Base-by-base conservation (phyloP, 2,797 vertebrate species). In the Coilia nasus region DNA sequence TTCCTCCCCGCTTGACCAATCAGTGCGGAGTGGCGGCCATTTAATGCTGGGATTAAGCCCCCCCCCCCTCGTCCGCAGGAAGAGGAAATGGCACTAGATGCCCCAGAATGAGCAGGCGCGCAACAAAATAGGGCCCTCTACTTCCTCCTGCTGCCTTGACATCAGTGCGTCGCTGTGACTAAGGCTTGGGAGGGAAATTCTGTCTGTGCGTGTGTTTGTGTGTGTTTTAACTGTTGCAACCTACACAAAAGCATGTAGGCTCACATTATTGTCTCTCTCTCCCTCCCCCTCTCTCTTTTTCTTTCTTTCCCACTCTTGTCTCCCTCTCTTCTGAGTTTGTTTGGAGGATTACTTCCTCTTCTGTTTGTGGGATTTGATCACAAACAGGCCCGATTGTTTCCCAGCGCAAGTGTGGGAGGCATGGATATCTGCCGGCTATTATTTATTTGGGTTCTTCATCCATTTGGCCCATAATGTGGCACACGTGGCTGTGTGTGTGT, bases 71-170 rank as follows among this genome's bases (percentile, higher is more conserved):
- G 67, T 35, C 67, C 67, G 15, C 91, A 94, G 93, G 94, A 95
- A 95, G 85, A 94, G 94, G 94, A 95, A 92, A 89, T 87, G 85
- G 71, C 92, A 93, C 92, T 92, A 93, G 93, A 93, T 93, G 91
- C 84, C 90, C 89, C 92, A 95, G 93, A 94, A 93, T 94, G 92
- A 90, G 89, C 82, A n/a, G 44, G 82, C 85, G 60, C 88, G 86
- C 86, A 83, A 86, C 91, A 90, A 89, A 90, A 91, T 91, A 93
- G 90, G 88, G 89, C 83, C 84, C 85, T 81, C 28, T 83, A 88
- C 88, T 94, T 94, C 92, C 93, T 92, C 87, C 89, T 50, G 83
- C 88, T 86, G 86, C 87, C 67, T 82, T 82, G 59, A 82, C 14
- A 86, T 87, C 81, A 89, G 86, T 84, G 47, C 25, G 44, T 19